phyloP scores from a whole-genome alignment of 2,888 invertebrate genomes.

The Elmis aenea region DNA sequence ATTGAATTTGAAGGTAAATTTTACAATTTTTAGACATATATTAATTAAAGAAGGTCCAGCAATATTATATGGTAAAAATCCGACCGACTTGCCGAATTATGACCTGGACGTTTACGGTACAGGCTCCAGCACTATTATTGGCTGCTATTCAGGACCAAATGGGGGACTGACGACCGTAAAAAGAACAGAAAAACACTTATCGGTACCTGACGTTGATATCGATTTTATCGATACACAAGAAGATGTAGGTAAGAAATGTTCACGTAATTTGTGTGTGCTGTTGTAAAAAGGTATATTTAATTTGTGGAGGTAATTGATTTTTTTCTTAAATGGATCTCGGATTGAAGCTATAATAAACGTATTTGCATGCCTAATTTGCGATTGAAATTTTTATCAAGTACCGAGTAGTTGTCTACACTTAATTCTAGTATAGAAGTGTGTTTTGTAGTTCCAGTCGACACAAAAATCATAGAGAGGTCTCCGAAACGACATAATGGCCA shows the following conservation, averaged over 20 bases:
- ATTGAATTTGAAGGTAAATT: constrained; percentile 37
- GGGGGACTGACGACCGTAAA: constrained; percentile 73
- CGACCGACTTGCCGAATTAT: constrained; percentile 65
- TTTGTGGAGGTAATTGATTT: too few relatives aligned
- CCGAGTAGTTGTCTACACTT: too few relatives aligned
- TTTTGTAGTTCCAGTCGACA: constrained; percentile 15
- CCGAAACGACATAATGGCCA: constrained; percentile 31
- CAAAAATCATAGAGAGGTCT: constrained; percentile 32
- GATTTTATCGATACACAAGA: constrained; percentile 63
- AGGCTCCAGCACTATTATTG: constrained; percentile 56
- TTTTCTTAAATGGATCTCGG: too few relatives aligned
- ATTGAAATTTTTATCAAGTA: too few relatives aligned
- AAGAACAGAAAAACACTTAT: constrained; percentile 60
- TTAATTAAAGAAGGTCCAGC: constrained; percentile 49
- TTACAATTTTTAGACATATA: constrained; percentile 38
- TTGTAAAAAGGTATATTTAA: too few relatives aligned
- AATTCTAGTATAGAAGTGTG: too few relatives aligned
- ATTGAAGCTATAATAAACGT: too few relatives aligned
- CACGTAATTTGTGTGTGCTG: too few relatives aligned
- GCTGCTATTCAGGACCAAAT: constrained; percentile 77
- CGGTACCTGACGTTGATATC: constrained; percentile 62
- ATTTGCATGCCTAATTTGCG: too few relatives aligned
- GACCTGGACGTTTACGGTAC: constrained; percentile 51
- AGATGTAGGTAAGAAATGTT: constrained; percentile 27
- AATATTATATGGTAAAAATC: constrained; percentile 65